phyloP scores from a whole-genome alignment of 2,797 vertebrate genomes.

The Gymnocypris eckloni region DNA sequence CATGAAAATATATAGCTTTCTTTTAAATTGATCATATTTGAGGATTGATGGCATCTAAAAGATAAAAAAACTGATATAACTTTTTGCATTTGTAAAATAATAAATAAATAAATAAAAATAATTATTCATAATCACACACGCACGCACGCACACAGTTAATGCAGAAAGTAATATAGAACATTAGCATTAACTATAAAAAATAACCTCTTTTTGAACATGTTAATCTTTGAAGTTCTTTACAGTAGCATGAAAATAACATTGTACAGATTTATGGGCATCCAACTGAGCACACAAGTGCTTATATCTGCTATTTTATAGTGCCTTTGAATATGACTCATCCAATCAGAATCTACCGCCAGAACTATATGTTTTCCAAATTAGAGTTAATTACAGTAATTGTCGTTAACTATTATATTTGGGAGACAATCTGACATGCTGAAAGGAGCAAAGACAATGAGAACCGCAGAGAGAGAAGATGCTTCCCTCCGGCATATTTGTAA shows the following conservation, averaged over 20 bases:
- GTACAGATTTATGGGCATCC: not conserved
- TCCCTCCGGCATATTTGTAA: conserved; percentile 20
- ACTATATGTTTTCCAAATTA: conserved; percentile 19
- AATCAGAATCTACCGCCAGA: not conserved
- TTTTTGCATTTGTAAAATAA: not conserved
- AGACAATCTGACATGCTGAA: conserved; percentile 16
- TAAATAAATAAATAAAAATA: not conserved
- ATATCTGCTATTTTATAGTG: not conserved
- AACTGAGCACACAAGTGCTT: not conserved
- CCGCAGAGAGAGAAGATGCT: conserved; percentile 1
- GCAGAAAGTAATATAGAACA: too few relatives aligned
- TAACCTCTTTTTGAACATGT: not conserved
- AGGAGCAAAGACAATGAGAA: conserved; percentile 5
- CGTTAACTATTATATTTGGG: conserved; percentile 10
- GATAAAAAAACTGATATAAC: not conserved
- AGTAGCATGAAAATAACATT: not conserved
- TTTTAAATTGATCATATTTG: not conserved
- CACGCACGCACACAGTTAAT: not conserved
- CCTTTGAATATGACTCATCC: not conserved
- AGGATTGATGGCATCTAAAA: not conserved
- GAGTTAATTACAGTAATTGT: conserved; percentile 31
- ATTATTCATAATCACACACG: not conserved
- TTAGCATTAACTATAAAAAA: not conserved
- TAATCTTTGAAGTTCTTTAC: not conserved
- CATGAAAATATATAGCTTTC: not conserved